Evolutionary conservation across 2,113 vertebrate species (phyloP), one percentile per base, ranked within the genome.

Genomic region (Megaceryle maxima): DNA sequence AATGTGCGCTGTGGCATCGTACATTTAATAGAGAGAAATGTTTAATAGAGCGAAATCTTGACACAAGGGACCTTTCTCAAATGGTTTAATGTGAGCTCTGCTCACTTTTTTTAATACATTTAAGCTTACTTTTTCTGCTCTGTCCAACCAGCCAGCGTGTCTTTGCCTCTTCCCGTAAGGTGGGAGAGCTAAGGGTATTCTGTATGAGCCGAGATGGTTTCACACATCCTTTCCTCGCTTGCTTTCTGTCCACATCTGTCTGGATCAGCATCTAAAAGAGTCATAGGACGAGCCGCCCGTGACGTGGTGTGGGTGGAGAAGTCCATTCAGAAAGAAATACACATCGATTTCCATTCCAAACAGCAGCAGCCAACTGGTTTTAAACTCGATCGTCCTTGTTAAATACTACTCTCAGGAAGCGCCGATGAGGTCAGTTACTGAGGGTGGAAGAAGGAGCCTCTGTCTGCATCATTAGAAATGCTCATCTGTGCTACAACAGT

Each of bases 401-500:
- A 53, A 90, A 69, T 66, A 1, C 35, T 59, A 33, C 77, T 73
- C 91, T 79, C 92, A 51, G 97, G 94, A 97, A 97, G 96, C 94
- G 43, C 82, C 19, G 59, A 68, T 95, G 97, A 97, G 93, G 95
- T 97, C 94, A 93, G 95, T 81, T 92, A 33, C 26, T 11, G 8
- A 35, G 79, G 80, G 79, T 53, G 44, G 92, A 86, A 94, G 83
- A 88, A 86, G 70, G 68, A 97, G 94, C 91, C 93, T 92, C 95
- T 74, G 92, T 92, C 95, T 75, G 91, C 74, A 80, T 82, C 70
- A 0, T 50, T 84, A 5, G 48, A 55, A 89, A 89, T 17, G 37
- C 41, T 68, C 41, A 2, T 44, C 91, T 74, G 37, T 53, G 70
- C 81, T 78, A 5, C 88, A 57, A 5, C 89, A 63, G 92, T 94